Evolutionary conservation across 2,113 vertebrate genomes (phyloP), one percentile per base, ranked within the genome.

Genomic region (Pseudopipra pipra): DNA sequence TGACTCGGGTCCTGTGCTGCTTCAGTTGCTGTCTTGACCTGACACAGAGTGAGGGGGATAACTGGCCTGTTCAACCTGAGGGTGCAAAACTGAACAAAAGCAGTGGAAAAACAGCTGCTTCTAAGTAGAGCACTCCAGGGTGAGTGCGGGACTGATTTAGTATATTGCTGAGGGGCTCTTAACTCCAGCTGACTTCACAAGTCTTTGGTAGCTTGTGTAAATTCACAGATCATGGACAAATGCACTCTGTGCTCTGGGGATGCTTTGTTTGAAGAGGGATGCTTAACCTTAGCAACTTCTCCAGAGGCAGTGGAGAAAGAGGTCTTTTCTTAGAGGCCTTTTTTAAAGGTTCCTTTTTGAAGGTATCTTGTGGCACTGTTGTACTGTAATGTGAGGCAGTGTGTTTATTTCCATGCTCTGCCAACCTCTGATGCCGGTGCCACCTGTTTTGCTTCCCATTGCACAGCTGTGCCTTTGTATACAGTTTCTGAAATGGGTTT

Each of bases 401-500:
- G 51, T 79, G 28, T 88, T 96, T 92, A 52, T 90, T 61, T 88
- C 73, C 46, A 37, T 58, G 35, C 86, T 87, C 62, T 59, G 87
- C 61, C 80, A 95, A 62, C 77, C 93, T 76, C 82, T 91, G 92
- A 62, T 97, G 91, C 43, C 1, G 0, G 41, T 44, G 85, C 72
- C 91, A 93, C 79, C 87, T 96, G 96, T 90, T 91, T 86, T 94
- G 78, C 65, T 49, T 67, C 75, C 81, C 73, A 83, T 70, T 93
- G 86, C 44, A 73, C 92, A 81, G 78, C 78, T 93, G 87, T 88
- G 74, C 66, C 90, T 82, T 49, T 90, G 78, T 96, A 88, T 85
- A 79, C 74, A 44, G 41, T 96, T 94, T 96, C 75, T 95, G 80
- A 87, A 95, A 96, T 84, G 79, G 77, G 24, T 93, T 96, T 97